Evolutionary conservation across 2,888 invertebrate species (phyloP).

Genomic region (Cataglyphis albicans): DNA sequence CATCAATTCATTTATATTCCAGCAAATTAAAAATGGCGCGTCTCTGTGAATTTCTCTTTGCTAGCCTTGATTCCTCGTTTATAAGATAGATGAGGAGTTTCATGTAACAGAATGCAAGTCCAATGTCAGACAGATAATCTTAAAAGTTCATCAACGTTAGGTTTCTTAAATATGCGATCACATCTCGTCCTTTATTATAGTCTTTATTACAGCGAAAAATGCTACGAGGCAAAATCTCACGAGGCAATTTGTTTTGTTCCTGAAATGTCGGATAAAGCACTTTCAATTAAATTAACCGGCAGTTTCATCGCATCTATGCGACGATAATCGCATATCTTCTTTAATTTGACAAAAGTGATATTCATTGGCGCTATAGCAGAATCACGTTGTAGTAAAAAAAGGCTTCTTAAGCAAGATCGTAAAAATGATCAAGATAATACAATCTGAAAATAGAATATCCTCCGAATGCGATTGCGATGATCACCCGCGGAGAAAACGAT

Average conservation of each 20-base stretch:
- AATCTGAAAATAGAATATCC: conserved; percentile 38
- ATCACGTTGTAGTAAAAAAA: not conserved
- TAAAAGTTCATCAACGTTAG: not conserved
- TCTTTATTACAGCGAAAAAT: not conserved
- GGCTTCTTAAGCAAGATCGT: conserved; percentile 18
- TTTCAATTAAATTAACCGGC: conserved; percentile 22
- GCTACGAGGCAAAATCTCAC: not conserved
- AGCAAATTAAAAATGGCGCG: conserved; percentile 25
- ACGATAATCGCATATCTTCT: conserved; percentile 5
- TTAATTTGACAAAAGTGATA: conserved; percentile 27
- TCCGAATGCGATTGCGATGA: conserved; percentile 15
- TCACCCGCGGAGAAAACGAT: conserved; percentile 43
- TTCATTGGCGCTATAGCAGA: not conserved
- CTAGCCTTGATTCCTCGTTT: conserved; percentile 42
- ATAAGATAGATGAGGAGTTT: conserved; percentile 32
- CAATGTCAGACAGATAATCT: conserved; percentile 27
- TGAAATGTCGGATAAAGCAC: conserved; percentile 9
- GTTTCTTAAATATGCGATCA: conserved; percentile 11
- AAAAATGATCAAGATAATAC: conserved; percentile 29
- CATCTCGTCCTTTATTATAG: conserved; percentile 3
- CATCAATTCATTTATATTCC: conserved; percentile 18
- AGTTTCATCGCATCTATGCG: conserved; percentile 23
- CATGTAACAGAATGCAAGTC: conserved; percentile 13
- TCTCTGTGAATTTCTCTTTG: conserved; percentile 20
- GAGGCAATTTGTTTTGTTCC: not conserved